Conservation (phyloP, 2,113 vertebrate species). For the Uria aalge region DNA sequence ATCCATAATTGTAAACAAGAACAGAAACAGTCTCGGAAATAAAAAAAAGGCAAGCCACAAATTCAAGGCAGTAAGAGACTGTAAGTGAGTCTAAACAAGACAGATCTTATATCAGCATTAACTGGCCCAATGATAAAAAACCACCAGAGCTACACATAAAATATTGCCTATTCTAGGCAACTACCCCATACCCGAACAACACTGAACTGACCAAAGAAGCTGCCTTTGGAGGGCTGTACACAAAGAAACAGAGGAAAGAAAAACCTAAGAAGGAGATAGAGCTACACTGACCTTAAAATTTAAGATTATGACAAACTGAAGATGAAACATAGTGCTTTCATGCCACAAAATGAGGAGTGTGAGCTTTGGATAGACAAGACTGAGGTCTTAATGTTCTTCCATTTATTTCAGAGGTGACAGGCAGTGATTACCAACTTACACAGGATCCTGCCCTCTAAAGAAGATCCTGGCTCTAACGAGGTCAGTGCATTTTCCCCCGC, state of each 20-base stretch:
- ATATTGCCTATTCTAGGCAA: neutral
- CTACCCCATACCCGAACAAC: neutral
- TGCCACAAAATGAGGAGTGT: neutral
- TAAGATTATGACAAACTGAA: neutral
- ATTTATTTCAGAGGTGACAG: constrained; percentile 6
- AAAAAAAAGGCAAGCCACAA: neutral
- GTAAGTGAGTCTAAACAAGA: neutral
- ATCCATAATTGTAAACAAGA: constrained; percentile 31
- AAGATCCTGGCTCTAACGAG: constrained; percentile 12
- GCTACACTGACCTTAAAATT: neutral
- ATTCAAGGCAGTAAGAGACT: neutral
- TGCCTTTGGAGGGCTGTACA: neutral
- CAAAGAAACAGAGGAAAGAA: neutral
- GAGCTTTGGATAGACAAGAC: neutral
- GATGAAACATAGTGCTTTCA: neutral
- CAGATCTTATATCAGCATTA: neutral
- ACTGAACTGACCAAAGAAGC: neutral
- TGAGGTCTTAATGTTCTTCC: neutral
- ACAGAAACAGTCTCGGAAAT: constrained; percentile 14
- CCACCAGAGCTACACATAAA: neutral
- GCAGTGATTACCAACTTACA: neutral
- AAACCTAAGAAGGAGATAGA: neutral
- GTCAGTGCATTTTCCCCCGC: neutral
- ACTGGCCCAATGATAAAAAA: neutral
- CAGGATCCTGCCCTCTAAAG: neutral